Conservation (phyloP, 2,888 invertebrate genomes). For the Parnassius glacialis region DNA sequence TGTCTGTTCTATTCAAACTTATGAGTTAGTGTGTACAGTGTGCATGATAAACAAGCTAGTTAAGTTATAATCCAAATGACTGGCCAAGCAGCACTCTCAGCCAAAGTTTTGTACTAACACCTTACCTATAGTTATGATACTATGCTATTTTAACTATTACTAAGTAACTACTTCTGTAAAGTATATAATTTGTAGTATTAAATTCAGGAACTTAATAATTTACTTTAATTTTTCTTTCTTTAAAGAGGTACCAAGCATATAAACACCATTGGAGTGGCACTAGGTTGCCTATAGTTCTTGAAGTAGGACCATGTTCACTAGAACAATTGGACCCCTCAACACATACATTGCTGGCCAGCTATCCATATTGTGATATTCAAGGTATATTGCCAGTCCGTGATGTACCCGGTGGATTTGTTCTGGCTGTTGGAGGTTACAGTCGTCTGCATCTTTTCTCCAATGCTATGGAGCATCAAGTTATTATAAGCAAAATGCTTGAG, state of each 20-base stretch:
- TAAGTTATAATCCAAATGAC: too few relatives aligned
- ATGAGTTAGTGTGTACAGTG: too few relatives aligned
- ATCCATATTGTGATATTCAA: slow-evolving; percentile 72
- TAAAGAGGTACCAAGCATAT: slow-evolving; percentile 91
- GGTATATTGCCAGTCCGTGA: slow-evolving; percentile 87
- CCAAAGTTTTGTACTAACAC: too few relatives aligned
- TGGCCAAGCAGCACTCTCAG: too few relatives aligned
- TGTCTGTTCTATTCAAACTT: too few relatives aligned
- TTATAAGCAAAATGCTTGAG: slow-evolving; percentile 92
- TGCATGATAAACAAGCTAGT: too few relatives aligned
- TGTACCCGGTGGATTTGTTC: slow-evolving; percentile 94
- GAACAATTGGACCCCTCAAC: slow-evolving; percentile 95
- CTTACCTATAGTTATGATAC: too few relatives aligned
- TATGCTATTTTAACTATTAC: too few relatives aligned
- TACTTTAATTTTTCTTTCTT: background rate
- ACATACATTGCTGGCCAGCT: slow-evolving; percentile 86
- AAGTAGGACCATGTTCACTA: slow-evolving; percentile 95
- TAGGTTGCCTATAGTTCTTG: slow-evolving; percentile 91
- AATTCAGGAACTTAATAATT: too few relatives aligned
- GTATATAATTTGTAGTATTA: too few relatives aligned
- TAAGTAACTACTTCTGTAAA: too few relatives aligned
- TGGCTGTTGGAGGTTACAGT: slow-evolving; percentile 95
- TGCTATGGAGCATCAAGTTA: slow-evolving; percentile 90
- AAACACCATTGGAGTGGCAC: slow-evolving; percentile 99
- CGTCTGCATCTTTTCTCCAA: slow-evolving; percentile 93